Percentiles rank a stretch among this genome's conserved stretches.
Evolutionary conservation across 2,888 invertebrate genomes (phyloP).

Genomic region (Mantis religiosa): DNA sequence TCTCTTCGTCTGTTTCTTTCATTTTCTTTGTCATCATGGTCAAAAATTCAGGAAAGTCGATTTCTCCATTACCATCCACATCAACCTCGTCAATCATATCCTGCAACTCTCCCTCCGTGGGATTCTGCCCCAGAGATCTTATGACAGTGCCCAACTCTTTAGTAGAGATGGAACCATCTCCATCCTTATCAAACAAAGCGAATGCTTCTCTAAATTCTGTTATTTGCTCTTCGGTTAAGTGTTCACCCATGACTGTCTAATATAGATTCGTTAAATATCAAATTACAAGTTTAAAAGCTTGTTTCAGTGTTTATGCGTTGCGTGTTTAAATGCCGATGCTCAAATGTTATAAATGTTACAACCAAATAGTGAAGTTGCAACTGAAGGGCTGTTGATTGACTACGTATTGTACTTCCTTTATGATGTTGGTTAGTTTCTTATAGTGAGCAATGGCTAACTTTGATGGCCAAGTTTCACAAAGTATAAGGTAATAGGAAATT

Average conservation of each 20-base stretch:
- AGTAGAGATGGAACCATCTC: slow-evolving; percentile 98
- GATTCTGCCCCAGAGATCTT: slow-evolving; percentile 97
- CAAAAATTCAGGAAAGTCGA: slow-evolving; percentile 99
- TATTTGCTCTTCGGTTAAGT: slow-evolving; percentile 98
- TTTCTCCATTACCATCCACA: slow-evolving; percentile 89
- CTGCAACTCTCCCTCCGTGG: slow-evolving; percentile 97
- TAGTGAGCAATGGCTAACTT: too few relatives aligned
- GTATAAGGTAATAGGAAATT: too few relatives aligned
- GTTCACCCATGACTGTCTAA: slow-evolving; percentile 63
- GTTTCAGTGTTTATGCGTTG: background rate
- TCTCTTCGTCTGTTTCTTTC: slow-evolving; percentile 99
- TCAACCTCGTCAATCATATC: slow-evolving; percentile 99
- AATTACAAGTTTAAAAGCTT: too few relatives aligned
- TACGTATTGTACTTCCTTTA: too few relatives aligned
- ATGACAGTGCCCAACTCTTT: slow-evolving; percentile 99
- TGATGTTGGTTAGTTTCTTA: too few relatives aligned
- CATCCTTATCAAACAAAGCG: slow-evolving; percentile 98
- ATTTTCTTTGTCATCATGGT: slow-evolving; percentile 99
- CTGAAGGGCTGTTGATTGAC: too few relatives aligned
- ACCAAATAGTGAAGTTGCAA: too few relatives aligned
- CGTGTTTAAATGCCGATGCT: background rate
- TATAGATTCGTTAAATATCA: too few relatives aligned
- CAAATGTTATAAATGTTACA: background rate
- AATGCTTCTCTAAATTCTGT: slow-evolving; percentile 99
- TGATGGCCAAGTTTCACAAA: too few relatives aligned